These are phyloP conservation scores for Heteropelma amictum DNA, from an alignment of 2,888 invertebrate species.

Conservation along the genomic window DNA sequence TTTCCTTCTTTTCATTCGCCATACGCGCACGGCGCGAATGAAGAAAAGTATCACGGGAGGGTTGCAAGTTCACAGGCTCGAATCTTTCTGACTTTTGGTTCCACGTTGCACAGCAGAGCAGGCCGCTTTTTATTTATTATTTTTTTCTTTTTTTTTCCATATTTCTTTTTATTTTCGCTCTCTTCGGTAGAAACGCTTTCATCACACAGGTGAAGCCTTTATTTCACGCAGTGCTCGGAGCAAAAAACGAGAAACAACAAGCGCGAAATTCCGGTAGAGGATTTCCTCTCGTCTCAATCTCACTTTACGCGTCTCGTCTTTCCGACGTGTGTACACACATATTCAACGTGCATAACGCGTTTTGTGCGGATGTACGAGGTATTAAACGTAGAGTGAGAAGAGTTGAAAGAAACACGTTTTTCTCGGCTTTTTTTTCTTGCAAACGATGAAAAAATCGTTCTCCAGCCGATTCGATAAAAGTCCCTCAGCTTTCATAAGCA, in stretches of 20 bases:
- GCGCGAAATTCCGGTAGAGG: constrained; percentile 3
- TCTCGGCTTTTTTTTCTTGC: background rate
- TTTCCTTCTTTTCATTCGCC: constrained; percentile 18
- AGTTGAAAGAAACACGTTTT: background rate
- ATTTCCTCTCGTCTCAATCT: constrained; percentile 26
- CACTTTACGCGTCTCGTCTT: background rate
- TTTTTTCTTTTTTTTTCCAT: too few species aligned
- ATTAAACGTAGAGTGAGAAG: background rate
- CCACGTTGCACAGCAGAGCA: constrained; percentile 7
- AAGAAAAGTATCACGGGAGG: background rate
- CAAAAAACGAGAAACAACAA: background rate
- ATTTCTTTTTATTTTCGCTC: too few species aligned
- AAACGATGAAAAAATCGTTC: too few species aligned
- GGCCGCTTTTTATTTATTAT: too few species aligned
- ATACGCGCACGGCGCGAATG: background rate
- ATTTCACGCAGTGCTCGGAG: constrained; percentile 12
- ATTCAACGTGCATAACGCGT: background rate
- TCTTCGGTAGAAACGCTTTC: constrained; percentile 9
- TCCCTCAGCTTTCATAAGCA: too few species aligned
- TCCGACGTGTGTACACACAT: background rate
- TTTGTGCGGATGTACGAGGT: background rate
- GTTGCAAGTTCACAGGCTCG: constrained; percentile 33
- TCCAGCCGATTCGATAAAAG: too few species aligned
- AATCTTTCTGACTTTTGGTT: constrained; percentile 46
- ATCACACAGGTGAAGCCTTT: constrained; percentile 34